Base-by-base conservation (phyloP, 2,888 invertebrate genomes). In the Carabus problematicus region DNA sequence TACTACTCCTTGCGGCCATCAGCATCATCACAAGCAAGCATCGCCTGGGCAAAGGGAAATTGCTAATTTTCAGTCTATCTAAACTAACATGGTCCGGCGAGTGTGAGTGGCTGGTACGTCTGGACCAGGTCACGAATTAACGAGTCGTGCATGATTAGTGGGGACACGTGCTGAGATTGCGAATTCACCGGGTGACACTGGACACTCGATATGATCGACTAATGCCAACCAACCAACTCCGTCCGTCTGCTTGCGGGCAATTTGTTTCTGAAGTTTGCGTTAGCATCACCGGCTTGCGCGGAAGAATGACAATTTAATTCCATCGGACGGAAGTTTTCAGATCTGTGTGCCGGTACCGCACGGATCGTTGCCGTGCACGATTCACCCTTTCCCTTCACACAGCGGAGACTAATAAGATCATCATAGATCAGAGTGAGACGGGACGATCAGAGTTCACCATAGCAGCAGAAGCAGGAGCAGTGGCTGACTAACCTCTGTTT, bases 1-100 rank as follows among this genome's bases (percentile, higher is more conserved):
- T 75, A 73, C 73, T 52, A 71, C 64, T 55, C 43, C 56, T 71
- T 60, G 64, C 71, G 70, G 64, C 72, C 59, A 72, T 58, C 61
- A 64, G 52, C 68, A 29, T 29, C 29, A 29, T 29, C 29, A 29
- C 29, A 2, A 29, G 29, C 29, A 2, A 3, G 29, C 6, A 29
- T 29, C 29, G 29, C 29, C 29, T 29, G 29, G 75, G 75, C 77
- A 75, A 77, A 76, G 77, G 79, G 78, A 80, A 80, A 81, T 81
- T 81, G 78, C 78, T 81, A 80, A 82, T 81, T 81, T 79, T 78
- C 78, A 76, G 76, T 77, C 78, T 78, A 69, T 69, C 61, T 68
- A 68, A 68, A 55, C 45, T 69, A 69, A 61, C 14, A 8, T 45
- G 54, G 14, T 12, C 45, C 2, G 45, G 7, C 45, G 9, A 52